phyloP scores from a whole-genome alignment of 2,888 invertebrate genomes.

The Ophion costatus region DNA sequence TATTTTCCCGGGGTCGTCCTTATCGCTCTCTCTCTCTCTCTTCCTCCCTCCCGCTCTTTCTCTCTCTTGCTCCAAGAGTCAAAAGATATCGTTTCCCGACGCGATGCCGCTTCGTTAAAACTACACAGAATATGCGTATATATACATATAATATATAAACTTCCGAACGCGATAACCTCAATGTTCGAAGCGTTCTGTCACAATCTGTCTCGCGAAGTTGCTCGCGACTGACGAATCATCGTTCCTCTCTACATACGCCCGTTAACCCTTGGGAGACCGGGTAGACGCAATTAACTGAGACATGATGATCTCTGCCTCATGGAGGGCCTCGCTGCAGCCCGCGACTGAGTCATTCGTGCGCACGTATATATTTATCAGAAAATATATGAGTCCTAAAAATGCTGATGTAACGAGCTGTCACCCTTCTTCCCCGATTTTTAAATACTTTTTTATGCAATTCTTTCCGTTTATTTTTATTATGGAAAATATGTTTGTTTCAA shows the following conservation, averaged over 20 bases:
- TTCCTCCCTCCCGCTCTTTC: slow-evolving; percentile 5
- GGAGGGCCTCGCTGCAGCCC: slow-evolving; percentile 22
- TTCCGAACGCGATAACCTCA: slow-evolving; percentile 76
- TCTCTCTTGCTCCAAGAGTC: slow-evolving; percentile 6
- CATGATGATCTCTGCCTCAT: slow-evolving; percentile 11
- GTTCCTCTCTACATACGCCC: slow-evolving; percentile 17
- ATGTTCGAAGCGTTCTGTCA: slow-evolving; percentile 74
- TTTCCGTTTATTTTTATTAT: no score
- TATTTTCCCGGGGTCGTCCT: slow-evolving; percentile 56
- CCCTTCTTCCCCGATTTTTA: background rate
- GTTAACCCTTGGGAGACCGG: slow-evolving; percentile 32
- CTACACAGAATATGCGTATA: slow-evolving; percentile 27
- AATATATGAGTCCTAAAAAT: background rate
- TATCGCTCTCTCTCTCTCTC: slow-evolving; percentile 45
- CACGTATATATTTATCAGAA: background rate
- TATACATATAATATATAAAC: slow-evolving; percentile 43
- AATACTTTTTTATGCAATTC: no score
- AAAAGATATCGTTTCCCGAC: slow-evolving; percentile 43
- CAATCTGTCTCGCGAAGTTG: slow-evolving; percentile 77
- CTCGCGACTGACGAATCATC: slow-evolving; percentile 56
- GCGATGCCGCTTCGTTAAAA: slow-evolving; percentile 41
- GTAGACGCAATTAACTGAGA: slow-evolving; percentile 62
- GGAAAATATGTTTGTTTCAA: no score
- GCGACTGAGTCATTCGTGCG: slow-evolving; percentile 6
- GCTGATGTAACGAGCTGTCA: slow-evolving; percentile 17